Evolutionary conservation across 2,797 vertebrate genomes (phyloP).

Genomic region (Gephyroberyx darwinii): DNA sequence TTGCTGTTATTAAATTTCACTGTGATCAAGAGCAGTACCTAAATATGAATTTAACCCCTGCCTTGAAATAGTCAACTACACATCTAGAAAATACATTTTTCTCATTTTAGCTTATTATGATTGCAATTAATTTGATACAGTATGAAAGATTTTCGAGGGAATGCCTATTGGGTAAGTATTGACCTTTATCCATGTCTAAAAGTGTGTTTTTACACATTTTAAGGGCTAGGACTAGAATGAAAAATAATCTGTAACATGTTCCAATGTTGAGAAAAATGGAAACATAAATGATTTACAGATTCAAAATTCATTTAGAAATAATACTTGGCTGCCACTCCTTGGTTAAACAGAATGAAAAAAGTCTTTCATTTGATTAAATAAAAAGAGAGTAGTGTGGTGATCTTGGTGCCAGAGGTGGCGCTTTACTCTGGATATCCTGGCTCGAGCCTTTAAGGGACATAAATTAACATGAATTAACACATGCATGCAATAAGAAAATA

Average conservation of each 20-base stretch:
- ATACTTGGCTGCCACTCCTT: slow-evolving; percentile 77
- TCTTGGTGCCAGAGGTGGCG: slow-evolving; percentile 82
- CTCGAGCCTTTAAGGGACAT: slow-evolving; percentile 83
- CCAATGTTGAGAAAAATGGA: slow-evolving; percentile 72
- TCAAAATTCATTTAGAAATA: slow-evolving; percentile 82
- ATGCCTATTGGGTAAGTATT: slow-evolving; percentile 30
- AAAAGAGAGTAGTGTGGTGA: slow-evolving; percentile 81
- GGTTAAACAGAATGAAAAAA: slow-evolving; percentile 80
- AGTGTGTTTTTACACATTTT: slow-evolving; percentile 44
- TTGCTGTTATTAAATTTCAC: slow-evolving; percentile 12
- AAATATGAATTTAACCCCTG: slow-evolving; percentile 20
- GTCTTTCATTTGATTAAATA: slow-evolving; percentile 79
- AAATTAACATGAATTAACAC: slow-evolving; percentile 85
- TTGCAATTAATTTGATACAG: slow-evolving; percentile 13
- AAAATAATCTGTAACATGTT: slow-evolving; percentile 73
- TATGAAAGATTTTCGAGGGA: slow-evolving; percentile 22
- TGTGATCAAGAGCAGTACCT: slow-evolving; percentile 14
- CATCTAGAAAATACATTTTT: slow-evolving; percentile 37
- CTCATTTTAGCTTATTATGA: not conserved
- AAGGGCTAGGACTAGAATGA: slow-evolving; percentile 60
- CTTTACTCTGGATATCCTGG: slow-evolving; percentile 83
- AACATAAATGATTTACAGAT: slow-evolving; percentile 75
- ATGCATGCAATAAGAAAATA: slow-evolving; percentile 84
- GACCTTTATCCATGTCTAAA: slow-evolving; percentile 47
- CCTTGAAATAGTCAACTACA: slow-evolving; percentile 25